Conservation (phyloP, 2,797 vertebrate species). For the Yasuhikotakia modesta region DNA sequence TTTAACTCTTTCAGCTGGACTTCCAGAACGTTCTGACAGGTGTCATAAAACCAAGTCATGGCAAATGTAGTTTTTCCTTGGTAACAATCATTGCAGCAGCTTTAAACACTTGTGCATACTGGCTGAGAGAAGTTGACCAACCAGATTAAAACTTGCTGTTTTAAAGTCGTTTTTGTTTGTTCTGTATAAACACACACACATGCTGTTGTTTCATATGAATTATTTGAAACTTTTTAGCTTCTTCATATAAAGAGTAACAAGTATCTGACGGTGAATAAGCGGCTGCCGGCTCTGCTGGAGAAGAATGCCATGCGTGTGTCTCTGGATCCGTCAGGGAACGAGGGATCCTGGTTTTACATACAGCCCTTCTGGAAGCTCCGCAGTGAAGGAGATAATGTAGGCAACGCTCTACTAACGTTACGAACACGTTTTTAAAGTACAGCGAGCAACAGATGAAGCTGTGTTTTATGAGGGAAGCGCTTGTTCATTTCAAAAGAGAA, state of each 20-base stretch:
- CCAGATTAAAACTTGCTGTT: too few species aligned
- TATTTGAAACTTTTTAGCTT: constrained; percentile 71
- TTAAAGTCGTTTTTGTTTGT: too few species aligned
- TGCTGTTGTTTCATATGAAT: not conserved
- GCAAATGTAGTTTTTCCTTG: too few species aligned
- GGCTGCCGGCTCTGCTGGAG: constrained; percentile 91
- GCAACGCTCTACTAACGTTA: constrained; percentile 58
- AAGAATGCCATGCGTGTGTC: constrained; percentile 98
- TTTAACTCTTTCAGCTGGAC: too few species aligned
- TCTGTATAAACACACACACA: too few species aligned
- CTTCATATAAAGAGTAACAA: constrained; percentile 99
- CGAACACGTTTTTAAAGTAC: not conserved
- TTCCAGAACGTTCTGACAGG: too few species aligned
- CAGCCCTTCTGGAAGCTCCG: constrained; percentile 98
- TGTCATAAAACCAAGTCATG: too few species aligned
- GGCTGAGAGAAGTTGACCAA: too few species aligned
- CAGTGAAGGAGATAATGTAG: constrained; percentile 95
- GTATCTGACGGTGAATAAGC: constrained; percentile 96
- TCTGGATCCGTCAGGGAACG: constrained; percentile 90
- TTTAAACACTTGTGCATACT: too few species aligned
- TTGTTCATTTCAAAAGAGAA: not conserved
- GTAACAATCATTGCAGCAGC: too few species aligned
- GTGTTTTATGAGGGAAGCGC: not conserved
- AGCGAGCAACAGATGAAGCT: not conserved
- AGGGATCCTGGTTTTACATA: constrained; percentile 98